Evolutionary conservation across 2,888 invertebrate genomes (phyloP), one percentile per base, ranked within the genome.

Genomic region (Melolontha melolontha): DNA sequence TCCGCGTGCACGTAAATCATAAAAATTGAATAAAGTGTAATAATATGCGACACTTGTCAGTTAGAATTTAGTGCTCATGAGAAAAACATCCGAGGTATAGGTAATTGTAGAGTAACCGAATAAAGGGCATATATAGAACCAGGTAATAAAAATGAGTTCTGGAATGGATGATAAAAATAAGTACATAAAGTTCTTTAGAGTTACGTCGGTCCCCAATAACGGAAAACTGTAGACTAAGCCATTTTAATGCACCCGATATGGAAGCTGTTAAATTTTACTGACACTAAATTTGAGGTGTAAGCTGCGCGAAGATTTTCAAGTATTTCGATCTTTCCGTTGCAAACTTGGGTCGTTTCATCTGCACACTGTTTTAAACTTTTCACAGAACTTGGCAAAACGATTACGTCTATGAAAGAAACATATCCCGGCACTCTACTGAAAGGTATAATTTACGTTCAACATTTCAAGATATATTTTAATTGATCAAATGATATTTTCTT

Each of bases 91-190:
- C 34, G 52, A 54, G 34, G 52, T 22, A 39, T 16, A 39, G 42
- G 57, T 57, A 57, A 57, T 57, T 57, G 57, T 44, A 57, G 42
- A 57, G 41, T 57, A 57, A 57, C 57, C 57, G 57, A 27, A n/a
- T 27, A 14, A 11, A 49, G 16, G 8, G n/a, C 44, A 34, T 34
- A 34, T 34, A 34, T 34, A 29, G 8, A 8, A 6, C 6, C 7
- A 6, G 34, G 34, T 27, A 57, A 57, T 57, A 57, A 57, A 57
- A 57, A 34, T 34, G 34, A 34, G 34, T 34, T 6, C 10, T 10
- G 34, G 34, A 34, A 34, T 34, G 12, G 22, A 57, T 29, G 57
- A 57, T 57, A 57, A 57, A 57, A 57, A 57, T 57, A 54, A 41
- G 57, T 17, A 17, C 40, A 40, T 16, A 16, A 34, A 34, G 34